Percentiles rank a stretch among this genome's conserved stretches.
Conservation (phyloP, 2,113 vertebrate genomes). For the Nanorana parkeri region DNA sequence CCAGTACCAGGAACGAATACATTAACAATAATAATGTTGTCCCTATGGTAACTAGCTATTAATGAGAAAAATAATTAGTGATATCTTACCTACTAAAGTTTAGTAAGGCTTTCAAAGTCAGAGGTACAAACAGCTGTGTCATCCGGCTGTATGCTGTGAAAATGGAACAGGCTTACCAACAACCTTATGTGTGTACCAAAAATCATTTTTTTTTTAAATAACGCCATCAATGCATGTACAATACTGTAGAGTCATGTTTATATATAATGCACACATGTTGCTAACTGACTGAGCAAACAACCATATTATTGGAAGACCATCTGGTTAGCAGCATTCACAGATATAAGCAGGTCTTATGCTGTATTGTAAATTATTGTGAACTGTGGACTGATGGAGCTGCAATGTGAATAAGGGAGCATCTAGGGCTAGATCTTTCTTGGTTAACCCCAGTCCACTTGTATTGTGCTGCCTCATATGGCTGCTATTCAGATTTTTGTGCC, state of each 20-base stretch:
- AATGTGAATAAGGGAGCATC: too few species aligned
- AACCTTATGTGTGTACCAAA: neutral
- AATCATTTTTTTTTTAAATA: neutral
- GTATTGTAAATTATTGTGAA: too few species aligned
- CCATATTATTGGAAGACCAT: too few species aligned
- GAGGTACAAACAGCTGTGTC: slow-evolving; percentile 31
- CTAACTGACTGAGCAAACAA: too few species aligned
- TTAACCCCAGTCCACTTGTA: too few species aligned
- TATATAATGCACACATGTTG: neutral
- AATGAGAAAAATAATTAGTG: slow-evolving; percentile 52
- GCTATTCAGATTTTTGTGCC: too few species aligned
- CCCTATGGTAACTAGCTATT: slow-evolving; percentile 49
- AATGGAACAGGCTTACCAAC: neutral
- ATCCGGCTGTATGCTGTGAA: neutral
- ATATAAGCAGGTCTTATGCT: too few species aligned
- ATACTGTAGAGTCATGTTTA: neutral
- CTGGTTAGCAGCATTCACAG: too few species aligned
- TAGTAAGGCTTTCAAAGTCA: slow-evolving; percentile 27
- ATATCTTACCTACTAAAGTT: slow-evolving; percentile 51
- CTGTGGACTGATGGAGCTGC: too few species aligned
- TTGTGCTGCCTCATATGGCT: too few species aligned
- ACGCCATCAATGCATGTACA: too few species aligned
- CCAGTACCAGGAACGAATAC: slow-evolving; percentile 36
- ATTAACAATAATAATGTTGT: slow-evolving; percentile 45
- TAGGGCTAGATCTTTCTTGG: too few species aligned